Conservation (phyloP, 2,888 invertebrate species). For the Zonitis immaculata region DNA sequence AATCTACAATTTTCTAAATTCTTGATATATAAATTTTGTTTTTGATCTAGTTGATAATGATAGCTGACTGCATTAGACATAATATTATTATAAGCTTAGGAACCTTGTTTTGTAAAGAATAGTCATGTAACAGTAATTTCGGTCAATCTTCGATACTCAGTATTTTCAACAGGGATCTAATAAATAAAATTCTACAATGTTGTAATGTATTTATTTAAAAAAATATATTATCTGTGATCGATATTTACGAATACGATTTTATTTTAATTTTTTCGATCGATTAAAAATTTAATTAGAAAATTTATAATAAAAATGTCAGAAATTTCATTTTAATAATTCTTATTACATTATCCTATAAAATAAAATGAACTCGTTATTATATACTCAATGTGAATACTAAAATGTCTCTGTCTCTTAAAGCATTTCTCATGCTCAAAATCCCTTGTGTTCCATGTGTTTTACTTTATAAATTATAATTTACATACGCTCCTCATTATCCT, state of each 20-base stretch:
- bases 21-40: slow-evolving; percentile 5
- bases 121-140: not conserved
- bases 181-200: too few relatives aligned
- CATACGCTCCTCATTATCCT: slow-evolving; percentile 21
- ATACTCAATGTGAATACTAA: slow-evolving; percentile 12
- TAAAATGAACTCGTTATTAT: not conserved
- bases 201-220: too few relatives aligned
- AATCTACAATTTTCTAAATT: not conserved
- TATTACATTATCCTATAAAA: not conserved
- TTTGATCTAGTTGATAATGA: not conserved
- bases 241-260: too few relatives aligned
- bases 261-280: too few relatives aligned
- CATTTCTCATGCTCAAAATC: slow-evolving; percentile 7
- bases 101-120: not conserved
- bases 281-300: too few relatives aligned
- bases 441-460: slow-evolving; percentile 19
- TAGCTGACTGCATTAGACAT: slow-evolving; percentile 3
- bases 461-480: slow-evolving; percentile 25
- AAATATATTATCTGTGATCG: too few relatives aligned
- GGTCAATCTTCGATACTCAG: not conserved
- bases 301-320: not conserved
- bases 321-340: not conserved
- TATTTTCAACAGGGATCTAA: too few relatives aligned
- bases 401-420: slow-evolving; percentile 5
- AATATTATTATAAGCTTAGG: slow-evolving; percentile 10